A percentile compares a stretch with the other conserved stretches of the same genome.
Evolutionary conservation across 2,797 vertebrate species (phyloP).

Genomic region (Distichodus sexfasciatus): DNA sequence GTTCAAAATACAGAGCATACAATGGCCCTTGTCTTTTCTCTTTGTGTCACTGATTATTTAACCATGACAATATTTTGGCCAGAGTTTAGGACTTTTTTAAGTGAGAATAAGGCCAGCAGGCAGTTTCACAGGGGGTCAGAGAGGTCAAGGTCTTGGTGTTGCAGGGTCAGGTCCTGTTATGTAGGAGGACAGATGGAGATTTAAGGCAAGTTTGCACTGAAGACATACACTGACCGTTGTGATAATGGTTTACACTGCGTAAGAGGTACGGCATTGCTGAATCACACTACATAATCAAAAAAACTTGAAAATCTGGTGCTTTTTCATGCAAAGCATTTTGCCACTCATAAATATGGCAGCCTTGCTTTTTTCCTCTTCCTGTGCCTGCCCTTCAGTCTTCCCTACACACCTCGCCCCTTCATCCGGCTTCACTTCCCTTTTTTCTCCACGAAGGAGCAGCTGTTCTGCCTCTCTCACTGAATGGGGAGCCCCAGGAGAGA

Average conservation of each 20-base stretch:
- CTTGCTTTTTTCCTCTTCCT: slow-evolving; percentile 34
- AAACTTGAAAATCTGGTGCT: no score
- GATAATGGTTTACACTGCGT: background rate
- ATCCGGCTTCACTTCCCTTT: slow-evolving; percentile 50
- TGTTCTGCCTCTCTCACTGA: slow-evolving; percentile 61
- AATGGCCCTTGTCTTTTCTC: background rate
- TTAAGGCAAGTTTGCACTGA: slow-evolving; percentile 50
- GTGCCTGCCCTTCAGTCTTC: slow-evolving; percentile 10
- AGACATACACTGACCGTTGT: slow-evolving; percentile 11
- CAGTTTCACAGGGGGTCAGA: slow-evolving; percentile 39
- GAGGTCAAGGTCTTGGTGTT: slow-evolving; percentile 63
- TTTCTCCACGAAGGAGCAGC: slow-evolving; percentile 59
- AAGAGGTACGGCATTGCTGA: background rate
- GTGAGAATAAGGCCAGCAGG: slow-evolving; percentile 49
- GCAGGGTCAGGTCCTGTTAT: slow-evolving; percentile 64
- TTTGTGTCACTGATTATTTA: background rate
- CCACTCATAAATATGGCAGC: slow-evolving; percentile 44
- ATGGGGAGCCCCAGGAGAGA: slow-evolving; percentile 58
- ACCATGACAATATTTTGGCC: background rate
- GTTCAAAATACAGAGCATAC: background rate
- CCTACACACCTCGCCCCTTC: slow-evolving; percentile 12
- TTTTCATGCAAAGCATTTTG: background rate
- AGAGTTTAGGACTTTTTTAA: slow-evolving; percentile 6
- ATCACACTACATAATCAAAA: background rate
- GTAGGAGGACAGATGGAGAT: slow-evolving; percentile 69